A percentile compares a stretch with the other conserved stretches of the same genome.
These are phyloP conservation scores for Fragum whitleyi DNA, from an alignment of 2,888 invertebrate genomes.

Conservation along the genomic window DNA sequence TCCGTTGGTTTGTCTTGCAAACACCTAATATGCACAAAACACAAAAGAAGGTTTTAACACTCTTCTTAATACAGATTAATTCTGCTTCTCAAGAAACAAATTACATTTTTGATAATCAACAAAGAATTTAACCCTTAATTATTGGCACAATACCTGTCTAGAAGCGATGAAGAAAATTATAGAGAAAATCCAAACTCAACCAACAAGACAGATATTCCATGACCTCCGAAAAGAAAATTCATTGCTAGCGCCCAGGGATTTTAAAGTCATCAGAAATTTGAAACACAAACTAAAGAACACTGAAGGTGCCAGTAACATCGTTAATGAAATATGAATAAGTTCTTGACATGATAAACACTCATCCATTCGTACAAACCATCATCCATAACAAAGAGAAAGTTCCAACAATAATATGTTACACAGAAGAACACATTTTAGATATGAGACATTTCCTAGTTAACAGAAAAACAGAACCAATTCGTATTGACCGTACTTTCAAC, in stretches of 20 bases:
- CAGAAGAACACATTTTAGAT: slow-evolving; percentile 36
- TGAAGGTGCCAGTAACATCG: slow-evolving; percentile 21
- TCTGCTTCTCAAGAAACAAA: too few species aligned
- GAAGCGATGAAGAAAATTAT: neutral
- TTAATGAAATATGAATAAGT: slow-evolving; percentile 41
- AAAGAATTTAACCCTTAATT: too few species aligned
- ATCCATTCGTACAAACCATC: slow-evolving; percentile 36
- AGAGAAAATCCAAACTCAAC: neutral
- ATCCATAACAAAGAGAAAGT: slow-evolving; percentile 42
- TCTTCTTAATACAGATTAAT: too few species aligned
- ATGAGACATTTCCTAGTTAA: slow-evolving; percentile 25
- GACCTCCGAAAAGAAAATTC: slow-evolving; percentile 4
- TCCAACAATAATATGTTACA: slow-evolving; percentile 41
- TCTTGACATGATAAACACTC: slow-evolving; percentile 37
- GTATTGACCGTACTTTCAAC: slow-evolving; percentile 51
- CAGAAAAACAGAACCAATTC: slow-evolving; percentile 11
- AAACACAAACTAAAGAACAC: slow-evolving; percentile 17
- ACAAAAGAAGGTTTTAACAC: too few species aligned
- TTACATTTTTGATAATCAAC: too few species aligned
- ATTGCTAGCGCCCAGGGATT: neutral
- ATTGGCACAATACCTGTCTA: neutral
- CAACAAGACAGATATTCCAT: too few species aligned
- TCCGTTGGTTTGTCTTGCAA: too few species aligned
- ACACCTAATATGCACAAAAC: too few species aligned
- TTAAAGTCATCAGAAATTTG: slow-evolving; percentile 30